Conservation (phyloP, 2,797 vertebrate species). For the Eurystomus glaucurus region DNA sequence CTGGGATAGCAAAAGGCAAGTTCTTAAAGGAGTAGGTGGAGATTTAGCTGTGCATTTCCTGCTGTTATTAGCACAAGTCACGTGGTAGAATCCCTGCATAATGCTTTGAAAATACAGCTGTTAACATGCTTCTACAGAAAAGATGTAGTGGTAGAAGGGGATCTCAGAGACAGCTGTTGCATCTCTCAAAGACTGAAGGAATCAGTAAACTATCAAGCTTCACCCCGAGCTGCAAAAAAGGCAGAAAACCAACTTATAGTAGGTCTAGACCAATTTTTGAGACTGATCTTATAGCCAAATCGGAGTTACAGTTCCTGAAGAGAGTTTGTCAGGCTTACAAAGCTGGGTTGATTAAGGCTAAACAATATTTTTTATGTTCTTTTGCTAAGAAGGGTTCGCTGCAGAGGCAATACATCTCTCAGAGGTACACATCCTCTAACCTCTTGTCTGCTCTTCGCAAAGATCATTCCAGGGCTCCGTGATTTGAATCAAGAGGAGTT, state of each 20-base stretch:
- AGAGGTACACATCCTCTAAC: neutral
- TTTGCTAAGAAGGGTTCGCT: neutral
- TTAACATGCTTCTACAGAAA: neutral
- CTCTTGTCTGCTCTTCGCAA: neutral
- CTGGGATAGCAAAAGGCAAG: neutral
- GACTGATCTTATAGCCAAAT: neutral
- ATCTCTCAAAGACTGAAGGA: neutral
- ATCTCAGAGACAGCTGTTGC: neutral
- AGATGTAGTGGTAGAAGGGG: neutral
- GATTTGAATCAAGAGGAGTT: neutral
- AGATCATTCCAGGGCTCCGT: neutral
- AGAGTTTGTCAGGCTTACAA: neutral
- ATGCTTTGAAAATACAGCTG: conserved; percentile 9
- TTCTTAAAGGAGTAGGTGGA: neutral
- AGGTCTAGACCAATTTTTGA: neutral
- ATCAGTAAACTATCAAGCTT: neutral
- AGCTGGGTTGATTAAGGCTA: neutral
- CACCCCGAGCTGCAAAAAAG: rapidly evolving
- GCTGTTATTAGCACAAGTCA: neutral
- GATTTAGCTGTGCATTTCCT: neutral
- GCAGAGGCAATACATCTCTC: neutral
- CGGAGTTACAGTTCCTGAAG: neutral
- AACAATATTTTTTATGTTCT: neutral
- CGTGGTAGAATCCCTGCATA: neutral
- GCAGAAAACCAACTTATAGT: too few relatives aligned